Conservation (phyloP, 2,797 vertebrate species). For the Clarias pachynema region DNA sequence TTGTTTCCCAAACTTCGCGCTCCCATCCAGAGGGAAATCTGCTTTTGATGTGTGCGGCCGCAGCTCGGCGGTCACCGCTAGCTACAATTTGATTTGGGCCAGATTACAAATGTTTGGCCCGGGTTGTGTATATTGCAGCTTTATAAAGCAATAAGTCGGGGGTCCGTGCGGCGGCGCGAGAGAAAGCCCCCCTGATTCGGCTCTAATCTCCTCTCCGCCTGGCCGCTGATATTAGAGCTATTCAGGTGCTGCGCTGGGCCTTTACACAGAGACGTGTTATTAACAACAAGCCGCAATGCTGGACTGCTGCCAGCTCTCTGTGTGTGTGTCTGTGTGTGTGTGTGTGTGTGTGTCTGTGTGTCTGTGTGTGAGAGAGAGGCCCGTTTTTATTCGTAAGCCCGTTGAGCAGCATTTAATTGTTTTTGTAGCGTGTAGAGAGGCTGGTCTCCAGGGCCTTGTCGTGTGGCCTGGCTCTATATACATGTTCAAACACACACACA, state of each 20-base stretch:
- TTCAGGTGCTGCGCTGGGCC: slow-evolving; percentile 71
- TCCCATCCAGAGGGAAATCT: slow-evolving; percentile 47
- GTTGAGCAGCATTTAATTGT: slow-evolving; percentile 69
- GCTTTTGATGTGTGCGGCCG: slow-evolving; percentile 38
- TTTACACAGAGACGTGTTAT: slow-evolving; percentile 68
- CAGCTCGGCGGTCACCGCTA: slow-evolving; percentile 24
- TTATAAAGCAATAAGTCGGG: slow-evolving; percentile 58
- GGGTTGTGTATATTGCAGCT: slow-evolving; percentile 53
- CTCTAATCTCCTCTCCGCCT: slow-evolving; percentile 73
- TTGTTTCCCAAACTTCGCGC: slow-evolving; percentile 34
- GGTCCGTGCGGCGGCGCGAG: slow-evolving; percentile 36
- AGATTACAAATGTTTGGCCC: slow-evolving; percentile 50
- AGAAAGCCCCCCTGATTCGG: slow-evolving; percentile 47
- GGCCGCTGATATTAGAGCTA: slow-evolving; percentile 72
- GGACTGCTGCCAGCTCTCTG: slow-evolving; percentile 54
- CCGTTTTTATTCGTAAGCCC: slow-evolving; percentile 65
- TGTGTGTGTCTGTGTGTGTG: slow-evolving; percentile 21
- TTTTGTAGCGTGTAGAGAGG: slow-evolving; percentile 62
- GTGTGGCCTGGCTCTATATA: slow-evolving; percentile 38
- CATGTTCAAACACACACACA: slow-evolving; percentile 31
- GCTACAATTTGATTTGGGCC: slow-evolving; percentile 48
- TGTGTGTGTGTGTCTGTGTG: slow-evolving; percentile 39
- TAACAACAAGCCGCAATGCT: slow-evolving; percentile 66
- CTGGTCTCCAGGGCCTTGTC: slow-evolving; percentile 52
- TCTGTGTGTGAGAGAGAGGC: slow-evolving; percentile 53